Conservation (phyloP, 30 jellyfish, hydroid and myxozoan genomes). For the Mastigias papua region DNA sequence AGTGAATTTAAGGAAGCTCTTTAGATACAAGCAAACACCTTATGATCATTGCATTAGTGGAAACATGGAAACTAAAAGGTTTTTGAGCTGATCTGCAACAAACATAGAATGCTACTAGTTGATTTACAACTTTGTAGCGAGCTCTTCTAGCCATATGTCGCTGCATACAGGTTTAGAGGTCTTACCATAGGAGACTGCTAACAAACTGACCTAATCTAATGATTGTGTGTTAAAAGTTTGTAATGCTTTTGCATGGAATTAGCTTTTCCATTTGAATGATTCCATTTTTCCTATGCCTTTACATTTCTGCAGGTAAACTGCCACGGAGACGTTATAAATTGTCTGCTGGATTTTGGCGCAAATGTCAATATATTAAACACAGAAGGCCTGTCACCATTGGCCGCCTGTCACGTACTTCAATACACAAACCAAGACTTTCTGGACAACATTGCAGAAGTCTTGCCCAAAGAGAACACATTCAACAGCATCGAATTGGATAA, state of each 20-base stretch:
- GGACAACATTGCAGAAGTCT: constrained; percentile 87
- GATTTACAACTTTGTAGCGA: too few relatives aligned
- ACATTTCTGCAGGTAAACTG: constrained; percentile 81
- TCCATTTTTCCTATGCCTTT: not conserved
- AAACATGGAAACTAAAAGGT: too few relatives aligned
- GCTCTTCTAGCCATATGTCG: too few relatives aligned
- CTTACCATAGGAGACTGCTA: too few relatives aligned
- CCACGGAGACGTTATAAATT: constrained; percentile 83
- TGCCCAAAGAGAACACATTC: constrained; percentile 88
- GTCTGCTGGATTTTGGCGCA: constrained; percentile 91
- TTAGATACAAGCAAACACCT: too few relatives aligned
- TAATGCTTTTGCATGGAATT: not conserved
- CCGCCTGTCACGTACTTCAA: constrained; percentile 91
- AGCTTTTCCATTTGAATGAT: not conserved
- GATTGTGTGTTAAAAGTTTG: too few relatives aligned
- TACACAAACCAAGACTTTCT: constrained; percentile 83
- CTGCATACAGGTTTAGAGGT: too few relatives aligned
- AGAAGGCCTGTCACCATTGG: constrained; percentile 89
- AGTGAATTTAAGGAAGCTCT: too few relatives aligned
- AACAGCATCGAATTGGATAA: constrained; percentile 87
- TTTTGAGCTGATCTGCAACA: too few relatives aligned
- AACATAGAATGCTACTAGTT: too few relatives aligned
- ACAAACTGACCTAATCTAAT: too few relatives aligned
- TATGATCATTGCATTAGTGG: too few relatives aligned
- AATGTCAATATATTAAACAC: constrained; percentile 82